Evolutionary conservation across 92 coral and sea anemone genomes (phyloP), one percentile per base, ranked within the genome.

Genomic region (Phenganax stokvisi): DNA sequence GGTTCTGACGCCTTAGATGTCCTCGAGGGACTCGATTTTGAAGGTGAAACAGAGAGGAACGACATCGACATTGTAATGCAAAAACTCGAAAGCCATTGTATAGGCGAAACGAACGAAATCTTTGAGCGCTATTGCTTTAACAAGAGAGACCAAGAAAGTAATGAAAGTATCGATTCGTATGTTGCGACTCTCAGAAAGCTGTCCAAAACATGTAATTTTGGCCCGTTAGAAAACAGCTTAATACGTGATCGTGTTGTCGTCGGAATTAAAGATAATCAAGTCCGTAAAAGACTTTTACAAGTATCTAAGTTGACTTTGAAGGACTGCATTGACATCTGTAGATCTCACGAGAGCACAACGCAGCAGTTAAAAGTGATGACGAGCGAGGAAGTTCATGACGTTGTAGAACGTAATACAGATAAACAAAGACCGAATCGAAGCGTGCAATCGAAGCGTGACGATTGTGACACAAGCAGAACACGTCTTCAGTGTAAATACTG

Each of bases 401-500:
- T 69, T 69, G 74, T 3, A 44, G 31, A 69, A 69, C 11, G 51
- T 6, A 69, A 70, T 12, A 20, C 55, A 25, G 74, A 51, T 51
- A 51, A 27, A 28, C 74, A 51, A 69, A 3, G 9, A 25, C 74
- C 0, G 74, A 69, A 69, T 12, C 74, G 74, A 69, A 51, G 74
- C 70, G 83, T 56, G 57, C 75, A 10, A 51, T 47, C 47, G 71
- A 80, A 85, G 74, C 83, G 71, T 59, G 66, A 80, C 58, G 58
- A 64, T 84, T 56, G 56, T 54, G 76, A 2, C 3, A 37, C 5
- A 37, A 37, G 47, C 47, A 1, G 47, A 37, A 37, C 47, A 37
- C 47, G 47, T 1, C 47, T 5, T 37, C 47, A 37, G 0, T 83
- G 87, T 72, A 86, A 89, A 76, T 86, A 83, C 71, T 81, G 87